Evolutionary conservation across 2,113 vertebrate species (phyloP).

Genomic region (Zapornia atra): DNA sequence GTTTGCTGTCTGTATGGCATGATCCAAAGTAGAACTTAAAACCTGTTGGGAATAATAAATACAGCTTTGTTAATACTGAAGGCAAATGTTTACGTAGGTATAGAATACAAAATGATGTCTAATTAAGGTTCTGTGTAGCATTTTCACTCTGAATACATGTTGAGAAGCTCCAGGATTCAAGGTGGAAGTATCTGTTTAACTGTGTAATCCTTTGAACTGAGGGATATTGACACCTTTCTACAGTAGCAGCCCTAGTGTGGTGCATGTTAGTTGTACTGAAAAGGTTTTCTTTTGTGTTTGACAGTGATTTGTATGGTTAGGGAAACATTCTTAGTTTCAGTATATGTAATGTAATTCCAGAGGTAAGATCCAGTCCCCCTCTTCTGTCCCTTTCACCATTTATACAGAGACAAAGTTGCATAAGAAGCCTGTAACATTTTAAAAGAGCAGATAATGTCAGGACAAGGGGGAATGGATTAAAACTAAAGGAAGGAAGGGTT

Average conservation of each 20-base stretch:
- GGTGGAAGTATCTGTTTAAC: background rate
- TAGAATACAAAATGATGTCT: background rate
- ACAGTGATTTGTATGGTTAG: background rate
- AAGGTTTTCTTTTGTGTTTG: background rate
- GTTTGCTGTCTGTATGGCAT: conserved; percentile 84
- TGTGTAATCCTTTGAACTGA: background rate
- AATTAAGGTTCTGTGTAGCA: background rate
- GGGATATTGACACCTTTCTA: background rate
- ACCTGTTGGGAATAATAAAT: conserved; percentile 68
- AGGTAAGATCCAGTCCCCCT: background rate
- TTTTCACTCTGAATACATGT: background rate
- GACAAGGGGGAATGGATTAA: no score
- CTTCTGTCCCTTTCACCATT: background rate
- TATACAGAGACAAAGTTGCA: background rate
- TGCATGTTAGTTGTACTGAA: background rate
- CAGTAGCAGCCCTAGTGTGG: background rate
- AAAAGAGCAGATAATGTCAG: no score
- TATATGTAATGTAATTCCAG: background rate
- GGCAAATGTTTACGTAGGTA: background rate
- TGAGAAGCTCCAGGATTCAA: background rate
- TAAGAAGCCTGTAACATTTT: background rate
- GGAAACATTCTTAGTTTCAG: background rate
- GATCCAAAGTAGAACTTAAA: conserved; percentile 83
- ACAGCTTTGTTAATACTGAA: background rate
- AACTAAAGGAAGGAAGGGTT: no score